Evolutionary conservation across 2,888 invertebrate genomes (phyloP), one percentile per base, ranked within the genome.

Genomic region (Cabera pusaria): DNA sequence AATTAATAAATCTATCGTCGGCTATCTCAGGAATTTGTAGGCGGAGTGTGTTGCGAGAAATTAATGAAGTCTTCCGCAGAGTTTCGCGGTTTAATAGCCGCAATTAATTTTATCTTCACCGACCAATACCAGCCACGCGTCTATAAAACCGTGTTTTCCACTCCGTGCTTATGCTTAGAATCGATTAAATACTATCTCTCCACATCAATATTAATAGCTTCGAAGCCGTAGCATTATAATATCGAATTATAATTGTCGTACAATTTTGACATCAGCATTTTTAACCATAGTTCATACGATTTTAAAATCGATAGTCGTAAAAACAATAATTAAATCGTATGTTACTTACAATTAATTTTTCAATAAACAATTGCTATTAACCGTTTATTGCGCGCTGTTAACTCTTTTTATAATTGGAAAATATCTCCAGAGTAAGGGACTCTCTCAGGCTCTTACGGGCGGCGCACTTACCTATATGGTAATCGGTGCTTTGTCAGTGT

Each of bases 71-170:
- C 83, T 85, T 86, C 77, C 77, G 73, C 64, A 62, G 76, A 77
- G 76, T 79, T 85, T 83, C 80, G 80, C 77, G 68, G 66, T 82
- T 83, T 85, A 85, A 87, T 86, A 72, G 83, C 64, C 6, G 67
- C 78, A 66, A 85, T 86, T 84, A 86, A 86, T 86, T 81, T 85
- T 83, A 87, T 85, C 86, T 79, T 74, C 75, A 80, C 73, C 72
- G 68, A 58, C 59, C 61, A 72, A 77, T 36, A 36, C 20, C 29
- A 70, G 59, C 53, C 56, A 46, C 59, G 52, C 43, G 35, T 26
- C 23, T 37, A 35, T 40, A 40, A 39, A 35, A 32, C 2, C 26
- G 23, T 21, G 7, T 34, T 44, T 39, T 38, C 24, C 35, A 44
- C 35, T 43, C 43, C 33, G 24, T 28, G 21, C 25, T 26, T 26